Evolutionary conservation across 1,140 invertebrate species (phyloP).

Genomic region (Ceratoteleas bidentatus): DNA sequence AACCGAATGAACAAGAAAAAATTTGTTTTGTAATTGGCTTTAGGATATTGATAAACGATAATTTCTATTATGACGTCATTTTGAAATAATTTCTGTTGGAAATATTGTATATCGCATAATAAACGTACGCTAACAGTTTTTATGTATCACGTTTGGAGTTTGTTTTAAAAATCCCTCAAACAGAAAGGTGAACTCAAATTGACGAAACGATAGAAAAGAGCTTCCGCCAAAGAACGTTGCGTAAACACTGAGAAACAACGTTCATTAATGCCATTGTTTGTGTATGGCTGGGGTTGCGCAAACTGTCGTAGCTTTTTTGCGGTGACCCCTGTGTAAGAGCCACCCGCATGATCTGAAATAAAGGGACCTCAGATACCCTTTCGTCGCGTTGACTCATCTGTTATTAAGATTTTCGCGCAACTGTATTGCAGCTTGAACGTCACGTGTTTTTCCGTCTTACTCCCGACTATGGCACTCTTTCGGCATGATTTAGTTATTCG

Average conservation of each 20-base stretch:
- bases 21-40: no score
- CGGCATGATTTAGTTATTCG: slow-evolving; percentile 43
- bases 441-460: slow-evolving; percentile 32
- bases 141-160: no score
- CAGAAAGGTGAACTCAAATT: neutral
- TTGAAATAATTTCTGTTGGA: no score
- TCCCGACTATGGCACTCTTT: slow-evolving; percentile 31
- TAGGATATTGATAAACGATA: no score
- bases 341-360: slow-evolving; percentile 67
- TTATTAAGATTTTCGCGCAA: slow-evolving; percentile 51
- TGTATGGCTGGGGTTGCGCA: slow-evolving; percentile 54
- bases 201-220: neutral
- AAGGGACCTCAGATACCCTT: slow-evolving; percentile 67
- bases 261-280: slow-evolving; percentile 74
- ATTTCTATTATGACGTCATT: no score
- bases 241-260: slow-evolving; percentile 53
- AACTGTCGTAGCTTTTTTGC: slow-evolving; percentile 62
- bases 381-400: slow-evolving; percentile 68
- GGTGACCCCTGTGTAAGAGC: slow-evolving; percentile 52
- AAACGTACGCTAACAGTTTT: no score
- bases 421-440: slow-evolving; percentile 1
- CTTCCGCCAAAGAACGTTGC: slow-evolving; percentile 37
- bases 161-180: no score
- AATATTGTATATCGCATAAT: no score
- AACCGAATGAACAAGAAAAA: no score